Percentiles rank a stretch among this genome's conserved stretches.
These are phyloP conservation scores for Eupeodes luniger DNA, from an alignment of 2,888 invertebrate genomes.

Conservation along the genomic window DNA sequence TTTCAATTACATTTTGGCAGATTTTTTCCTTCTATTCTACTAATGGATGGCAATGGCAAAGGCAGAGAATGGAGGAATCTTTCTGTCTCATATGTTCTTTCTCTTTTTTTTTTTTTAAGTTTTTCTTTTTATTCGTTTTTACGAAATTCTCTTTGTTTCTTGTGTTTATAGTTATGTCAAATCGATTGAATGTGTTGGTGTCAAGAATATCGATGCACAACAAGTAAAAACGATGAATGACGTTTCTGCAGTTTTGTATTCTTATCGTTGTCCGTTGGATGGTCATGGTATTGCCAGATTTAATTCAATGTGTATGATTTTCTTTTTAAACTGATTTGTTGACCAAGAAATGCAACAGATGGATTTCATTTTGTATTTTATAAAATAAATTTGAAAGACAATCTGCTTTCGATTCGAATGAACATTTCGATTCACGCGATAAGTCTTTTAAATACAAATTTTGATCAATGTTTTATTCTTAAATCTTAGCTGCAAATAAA, in stretches of 20 bases:
- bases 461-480: no score
- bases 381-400: no score
- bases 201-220: constrained; percentile 41
- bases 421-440: no score
- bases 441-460: no score
- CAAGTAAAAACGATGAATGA: constrained; percentile 41
- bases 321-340: no score
- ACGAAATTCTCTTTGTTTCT: constrained; percentile 32
- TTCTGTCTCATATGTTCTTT: constrained; percentile 66
- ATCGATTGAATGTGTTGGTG: constrained; percentile 44
- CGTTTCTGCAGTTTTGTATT: constrained; percentile 55
- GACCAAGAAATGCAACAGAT: no score
- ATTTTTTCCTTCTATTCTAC: constrained; percentile 16
- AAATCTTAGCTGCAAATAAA: no score
- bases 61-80: constrained; percentile 39
- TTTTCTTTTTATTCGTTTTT: constrained; percentile 3
- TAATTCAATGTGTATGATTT: background rate
- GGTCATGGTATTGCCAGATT: constrained; percentile 41
- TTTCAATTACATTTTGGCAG: constrained; percentile 57
- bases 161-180: constrained; percentile 59
- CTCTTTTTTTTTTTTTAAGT: constrained; percentile 41
- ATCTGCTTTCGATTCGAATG: no score
- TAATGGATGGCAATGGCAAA: constrained; percentile 25
- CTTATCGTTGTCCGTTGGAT: constrained; percentile 16
- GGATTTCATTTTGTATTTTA: no score